Conservation (phyloP, 2,113 vertebrate genomes). For the Etheostoma spectabile region DNA sequence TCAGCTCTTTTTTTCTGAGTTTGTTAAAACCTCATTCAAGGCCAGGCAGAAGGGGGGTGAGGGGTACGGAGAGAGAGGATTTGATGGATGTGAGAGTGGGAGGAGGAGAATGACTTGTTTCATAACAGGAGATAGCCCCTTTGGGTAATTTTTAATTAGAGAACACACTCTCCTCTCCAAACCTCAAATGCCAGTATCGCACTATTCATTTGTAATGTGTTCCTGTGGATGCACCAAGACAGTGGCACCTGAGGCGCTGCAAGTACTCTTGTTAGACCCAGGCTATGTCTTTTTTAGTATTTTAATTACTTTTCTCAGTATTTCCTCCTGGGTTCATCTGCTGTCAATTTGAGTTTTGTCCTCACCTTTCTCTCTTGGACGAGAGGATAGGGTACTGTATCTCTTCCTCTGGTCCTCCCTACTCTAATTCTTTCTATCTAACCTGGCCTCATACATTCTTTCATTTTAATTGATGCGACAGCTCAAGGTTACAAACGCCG, state of each 20-base stretch:
- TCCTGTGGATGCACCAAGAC: constrained; percentile 28
- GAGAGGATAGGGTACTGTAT: background rate
- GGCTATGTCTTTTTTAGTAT: constrained; percentile 29
- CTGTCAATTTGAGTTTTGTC: constrained; percentile 15
- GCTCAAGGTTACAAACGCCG: constrained; percentile 59
- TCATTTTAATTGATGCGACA: constrained; percentile 41
- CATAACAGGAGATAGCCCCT: constrained; percentile 58
- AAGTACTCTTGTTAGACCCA: constrained; percentile 17
- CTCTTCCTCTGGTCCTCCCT: constrained; percentile 1
- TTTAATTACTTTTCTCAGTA: constrained; percentile 42
- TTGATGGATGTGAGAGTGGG: constrained; percentile 53
- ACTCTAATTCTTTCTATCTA: constrained; percentile 23
- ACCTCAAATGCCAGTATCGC: constrained; percentile 49
- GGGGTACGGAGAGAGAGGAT: background rate
- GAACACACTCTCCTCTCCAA: constrained; percentile 59
- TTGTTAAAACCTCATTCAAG: constrained; percentile 38
- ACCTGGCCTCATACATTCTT: constrained; percentile 46
- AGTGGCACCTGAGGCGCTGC: constrained; percentile 27
- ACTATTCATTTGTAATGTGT: constrained; percentile 57
- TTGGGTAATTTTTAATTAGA: constrained; percentile 77
- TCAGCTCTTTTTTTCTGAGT: constrained; percentile 40
- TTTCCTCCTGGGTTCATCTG: constrained; percentile 4
- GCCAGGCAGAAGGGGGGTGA: background rate
- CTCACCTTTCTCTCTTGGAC: background rate
- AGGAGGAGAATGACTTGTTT: constrained; percentile 59